Percentiles rank a stretch among this genome's conserved stretches.
These are phyloP conservation scores for Rhinolophus ferrumequinum DNA, from an alignment of 2,113 vertebrate genomes.

Conservation along the genomic window DNA sequence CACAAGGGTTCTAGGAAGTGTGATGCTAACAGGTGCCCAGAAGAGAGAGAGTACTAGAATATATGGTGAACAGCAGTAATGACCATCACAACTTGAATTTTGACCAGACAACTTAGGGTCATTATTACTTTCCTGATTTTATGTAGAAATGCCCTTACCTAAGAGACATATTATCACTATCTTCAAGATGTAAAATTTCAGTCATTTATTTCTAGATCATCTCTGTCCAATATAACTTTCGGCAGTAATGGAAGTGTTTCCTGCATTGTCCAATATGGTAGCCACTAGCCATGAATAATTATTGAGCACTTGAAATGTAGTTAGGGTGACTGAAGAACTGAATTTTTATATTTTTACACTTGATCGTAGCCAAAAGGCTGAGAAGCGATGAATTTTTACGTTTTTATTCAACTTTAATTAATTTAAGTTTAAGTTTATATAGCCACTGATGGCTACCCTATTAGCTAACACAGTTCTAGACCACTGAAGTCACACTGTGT, in stretches of 20 bases:
- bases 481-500: background rate
- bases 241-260: background rate
- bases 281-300: background rate
- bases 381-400: no score
- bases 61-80: background rate
- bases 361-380: no score
- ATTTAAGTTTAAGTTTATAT: conserved; percentile 9
- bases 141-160: background rate
- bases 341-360: background rate
- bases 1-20: background rate
- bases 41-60: background rate
- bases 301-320: background rate
- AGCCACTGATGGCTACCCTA: background rate
- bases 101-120: background rate
- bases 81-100: background rate
- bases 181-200: background rate
- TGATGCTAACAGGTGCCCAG: background rate
- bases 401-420: background rate
- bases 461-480: background rate
- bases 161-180: background rate
- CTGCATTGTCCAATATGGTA: background rate
- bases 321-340: background rate
- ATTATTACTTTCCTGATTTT: background rate
- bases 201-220: background rate
- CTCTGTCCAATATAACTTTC: background rate